These are phyloP conservation scores for Melipona beecheii DNA, from an alignment of 2,888 invertebrate species.

Conservation along the genomic window DNA sequence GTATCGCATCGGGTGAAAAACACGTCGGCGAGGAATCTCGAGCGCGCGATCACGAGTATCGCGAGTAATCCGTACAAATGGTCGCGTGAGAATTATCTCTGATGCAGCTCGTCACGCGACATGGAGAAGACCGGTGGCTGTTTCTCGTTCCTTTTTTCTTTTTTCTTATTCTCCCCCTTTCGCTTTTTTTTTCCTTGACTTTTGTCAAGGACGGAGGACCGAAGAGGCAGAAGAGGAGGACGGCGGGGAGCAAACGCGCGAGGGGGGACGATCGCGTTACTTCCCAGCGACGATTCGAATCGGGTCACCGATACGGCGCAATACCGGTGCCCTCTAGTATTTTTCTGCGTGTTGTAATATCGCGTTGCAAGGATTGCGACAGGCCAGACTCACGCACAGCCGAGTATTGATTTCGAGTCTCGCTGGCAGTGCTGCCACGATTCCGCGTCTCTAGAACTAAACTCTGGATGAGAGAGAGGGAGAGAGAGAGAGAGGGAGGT, in stretches of 20 bases:
- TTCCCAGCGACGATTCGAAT: conserved; percentile 38
- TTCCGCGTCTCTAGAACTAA: conserved; percentile 80
- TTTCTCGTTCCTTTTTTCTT: not conserved
- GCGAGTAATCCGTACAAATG: conserved; percentile 26
- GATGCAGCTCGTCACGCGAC: conserved; percentile 31
- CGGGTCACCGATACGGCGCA: conserved; percentile 57
- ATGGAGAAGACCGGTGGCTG: not conserved
- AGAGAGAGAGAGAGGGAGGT: not conserved
- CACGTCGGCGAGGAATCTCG: conserved; percentile 12
- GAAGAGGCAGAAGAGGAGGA: conserved; percentile 1
- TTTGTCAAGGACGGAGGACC: conserved; percentile 4
- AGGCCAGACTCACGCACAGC: conserved; percentile 77
- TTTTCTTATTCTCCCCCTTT: not conserved
- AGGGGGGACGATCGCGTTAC: conserved; percentile 32
- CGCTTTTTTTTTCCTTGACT: not conserved
- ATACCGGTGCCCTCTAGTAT: conserved; percentile 48
- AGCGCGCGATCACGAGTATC: conserved; percentile 9
- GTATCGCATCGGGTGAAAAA: not conserved
- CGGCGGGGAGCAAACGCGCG: conserved; percentile 13
- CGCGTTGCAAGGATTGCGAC: conserved; percentile 77
- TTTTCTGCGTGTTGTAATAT: conserved; percentile 72
- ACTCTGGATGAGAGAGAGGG: conserved; percentile 54
- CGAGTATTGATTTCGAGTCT: conserved; percentile 82
- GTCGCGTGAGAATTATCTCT: conserved; percentile 35
- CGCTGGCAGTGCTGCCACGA: conserved; percentile 82